Base-by-base conservation (phyloP, 1,140 invertebrate species). In the Solenopsis invicta region DNA sequence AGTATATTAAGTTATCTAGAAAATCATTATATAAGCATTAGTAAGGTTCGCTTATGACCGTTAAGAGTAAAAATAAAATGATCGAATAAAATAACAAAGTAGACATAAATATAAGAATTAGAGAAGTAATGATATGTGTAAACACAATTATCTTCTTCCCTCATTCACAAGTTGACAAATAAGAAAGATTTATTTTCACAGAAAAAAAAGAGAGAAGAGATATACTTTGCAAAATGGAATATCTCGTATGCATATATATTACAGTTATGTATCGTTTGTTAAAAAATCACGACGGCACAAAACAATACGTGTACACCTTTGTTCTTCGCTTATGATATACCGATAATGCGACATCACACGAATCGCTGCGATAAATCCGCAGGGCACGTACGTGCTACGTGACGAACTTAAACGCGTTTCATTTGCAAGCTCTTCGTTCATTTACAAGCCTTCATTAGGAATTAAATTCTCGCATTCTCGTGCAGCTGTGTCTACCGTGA, bases 361-460 rank as follows among this genome's bases (percentile, higher is more conserved):
- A 77, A 76, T 59, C 37, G 21, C 48, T 52, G 8, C 24, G 66
- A 85, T 88, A 76, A 85, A 85, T 89, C 54, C 64, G 66, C 87
- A 75, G 10, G 8, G n/a, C 87, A 88, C 86, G 86, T 87, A 88
- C 69, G 10, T 34, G 18, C 59, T 87, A 88, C 86, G 87, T 88
- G 87, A 88, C 61, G 59, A 45, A 88, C 67, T 88, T 88, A 48
- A 34, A 10, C 54, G 48, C 52, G 48, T n/a, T 64, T 41, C 54
- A 80, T 24, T 56, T 67, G 21, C 45, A 18, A 64, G 56, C 24
- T 62, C 72, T 87, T 88, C 54, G 34, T 62, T 75, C 67, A 71
- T 76, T 45, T n/a, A 78, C 50, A 37, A 87, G 29, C 21, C 77
- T 88, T 76, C 54, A 34, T 59, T 76, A 76, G 10, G 37, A 9